Base-by-base conservation (phyloP, 1,140 invertebrate genomes). In the Trichonephila clavata region DNA sequence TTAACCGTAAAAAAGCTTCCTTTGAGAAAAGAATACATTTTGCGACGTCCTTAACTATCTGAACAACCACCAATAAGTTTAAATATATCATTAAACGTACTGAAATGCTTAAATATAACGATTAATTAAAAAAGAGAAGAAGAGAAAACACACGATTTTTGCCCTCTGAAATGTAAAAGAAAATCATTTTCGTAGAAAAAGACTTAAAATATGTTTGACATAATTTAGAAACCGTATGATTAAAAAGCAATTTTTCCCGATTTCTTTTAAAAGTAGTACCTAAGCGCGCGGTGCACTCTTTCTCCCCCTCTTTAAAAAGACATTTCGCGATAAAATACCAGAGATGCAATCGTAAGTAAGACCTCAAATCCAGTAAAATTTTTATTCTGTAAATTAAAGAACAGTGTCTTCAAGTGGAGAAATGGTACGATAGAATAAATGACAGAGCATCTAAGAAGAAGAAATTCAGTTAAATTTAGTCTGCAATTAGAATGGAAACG, bases 401-500 rank as follows among this genome's bases (percentile, higher is more conserved):
- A 84, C 43, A 84, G 43, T 24, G 57, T 39, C 83, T 84, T 84
- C 50, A 27, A 84, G 83, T 84, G 83, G 50, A n/a, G n/a, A 84
- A 84, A 84, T 57, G 24, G 83, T 24, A 60, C 83, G 83, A 84
- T 10, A 59, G 83, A 84, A 59, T 84, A 84, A 84, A 84, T 84
- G 83, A 50, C 83, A 77, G 71, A 77, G 71, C 71, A 77, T 13
- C 71, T 32, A 59, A 84, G 83, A 59, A 60, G 57, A 59, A 50
- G 83, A 32, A 77, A 84, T 84, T 84, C 50, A 84, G 92, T 87
- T 80, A 88, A 87, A 93, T 88, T 93, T 21, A 27, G 84, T 71
- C 65, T 87, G 92, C 92, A 93, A 93, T 93, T 93, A 87, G 84
- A 93, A 93, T 88, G 65, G 86, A 77, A 65, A 50, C 68, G 32